These are phyloP conservation scores for Biston betularia DNA, from an alignment of 2,888 invertebrate species.

Conservation along the genomic window DNA sequence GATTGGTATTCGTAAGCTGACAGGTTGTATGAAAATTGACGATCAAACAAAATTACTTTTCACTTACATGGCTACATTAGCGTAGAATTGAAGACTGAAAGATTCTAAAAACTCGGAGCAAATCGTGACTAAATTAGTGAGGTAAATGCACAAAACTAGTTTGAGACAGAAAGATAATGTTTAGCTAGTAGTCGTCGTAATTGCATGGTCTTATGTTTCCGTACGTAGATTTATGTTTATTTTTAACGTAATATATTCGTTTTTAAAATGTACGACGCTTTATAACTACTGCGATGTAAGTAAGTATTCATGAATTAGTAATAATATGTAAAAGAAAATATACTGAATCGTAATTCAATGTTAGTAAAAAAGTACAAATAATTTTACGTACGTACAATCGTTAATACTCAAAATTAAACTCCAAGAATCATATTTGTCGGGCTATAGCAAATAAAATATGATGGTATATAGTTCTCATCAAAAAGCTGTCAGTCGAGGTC, in stretches of 20 bases:
- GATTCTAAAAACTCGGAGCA: no score
- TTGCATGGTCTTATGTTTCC: neutral
- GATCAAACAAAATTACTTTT: neutral
- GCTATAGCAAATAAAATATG: no score
- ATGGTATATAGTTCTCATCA: neutral
- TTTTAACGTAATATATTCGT: neutral
- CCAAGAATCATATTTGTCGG: no score
- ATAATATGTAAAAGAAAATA: neutral
- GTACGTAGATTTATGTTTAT: constrained; percentile 5
- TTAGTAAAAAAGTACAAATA: no score
- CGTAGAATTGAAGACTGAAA: neutral
- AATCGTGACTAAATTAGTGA: constrained; percentile 7
- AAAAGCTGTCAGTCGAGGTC: constrained; percentile 8
- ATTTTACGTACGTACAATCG: neutral
- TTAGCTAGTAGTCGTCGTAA: neutral
- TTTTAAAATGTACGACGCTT: neutral
- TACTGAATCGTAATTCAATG: neutral
- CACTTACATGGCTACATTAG: neutral
- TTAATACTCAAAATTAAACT: no score
- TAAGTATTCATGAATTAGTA: neutral
- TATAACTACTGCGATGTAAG: neutral
- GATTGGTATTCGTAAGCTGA: no score
- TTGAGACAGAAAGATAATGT: neutral
- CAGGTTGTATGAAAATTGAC: neutral
- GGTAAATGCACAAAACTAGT: neutral